Evolutionary conservation across 2,888 invertebrate species (phyloP).

Genomic region (Eupithecia inturbata): DNA sequence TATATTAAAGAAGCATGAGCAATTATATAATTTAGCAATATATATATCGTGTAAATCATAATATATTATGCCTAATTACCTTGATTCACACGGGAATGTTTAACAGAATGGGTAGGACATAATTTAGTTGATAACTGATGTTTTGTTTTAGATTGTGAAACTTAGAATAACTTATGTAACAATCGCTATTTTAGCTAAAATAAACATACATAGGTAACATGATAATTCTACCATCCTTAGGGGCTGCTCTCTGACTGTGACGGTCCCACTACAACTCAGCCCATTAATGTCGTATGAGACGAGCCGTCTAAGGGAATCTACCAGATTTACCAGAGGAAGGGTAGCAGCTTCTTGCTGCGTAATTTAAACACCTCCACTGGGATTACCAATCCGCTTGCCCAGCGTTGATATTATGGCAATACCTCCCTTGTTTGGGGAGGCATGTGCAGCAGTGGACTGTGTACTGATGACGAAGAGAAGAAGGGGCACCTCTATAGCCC

Average conservation of each 20-base stretch:
- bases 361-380: neutral
- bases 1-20: slow-evolving; percentile 9
- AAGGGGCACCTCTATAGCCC: neutral
- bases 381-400: neutral
- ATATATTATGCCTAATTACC: slow-evolving; percentile 26
- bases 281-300: neutral
- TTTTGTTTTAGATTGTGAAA: neutral
- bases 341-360: neutral
- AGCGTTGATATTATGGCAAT: neutral
- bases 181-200: neutral
- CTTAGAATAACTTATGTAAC: neutral
- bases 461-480: neutral
- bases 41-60: slow-evolving; percentile 16
- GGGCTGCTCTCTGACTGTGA: neutral
- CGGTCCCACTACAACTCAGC: neutral
- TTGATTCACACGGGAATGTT: slow-evolving; percentile 32
- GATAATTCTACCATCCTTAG: neutral
- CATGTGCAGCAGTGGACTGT: too few species aligned
- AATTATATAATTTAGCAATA: slow-evolving; percentile 9
- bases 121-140: slow-evolving; percentile 1
- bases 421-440: neutral
- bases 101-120: neutral
- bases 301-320: neutral
- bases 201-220: neutral
- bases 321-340: neutral